Conservation (phyloP, 2,797 vertebrate genomes). For the Myotis myotis region DNA sequence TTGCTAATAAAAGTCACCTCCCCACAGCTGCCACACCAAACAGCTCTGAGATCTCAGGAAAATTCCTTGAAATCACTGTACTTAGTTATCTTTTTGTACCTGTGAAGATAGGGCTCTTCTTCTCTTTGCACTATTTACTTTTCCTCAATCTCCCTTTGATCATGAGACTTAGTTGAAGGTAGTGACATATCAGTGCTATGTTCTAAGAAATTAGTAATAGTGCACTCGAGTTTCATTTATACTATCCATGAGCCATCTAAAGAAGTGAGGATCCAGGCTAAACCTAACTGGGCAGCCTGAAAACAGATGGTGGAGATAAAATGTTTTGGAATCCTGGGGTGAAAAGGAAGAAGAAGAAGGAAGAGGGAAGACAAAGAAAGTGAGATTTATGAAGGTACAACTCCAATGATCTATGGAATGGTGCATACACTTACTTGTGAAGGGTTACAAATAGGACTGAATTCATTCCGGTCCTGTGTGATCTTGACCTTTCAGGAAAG, state of each 20-base stretch:
- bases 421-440: neutral
- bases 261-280: neutral
- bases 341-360: neutral
- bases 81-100: neutral
- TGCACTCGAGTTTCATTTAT: neutral
- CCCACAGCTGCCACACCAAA: neutral
- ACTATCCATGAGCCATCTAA: neutral
- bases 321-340: neutral
- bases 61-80: neutral
- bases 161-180: neutral
- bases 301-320: neutral
- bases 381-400: neutral
- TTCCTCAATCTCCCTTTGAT: neutral
- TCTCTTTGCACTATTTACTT: neutral
- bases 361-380: neutral
- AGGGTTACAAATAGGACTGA: neutral
- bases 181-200: neutral
- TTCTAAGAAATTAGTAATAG: neutral
- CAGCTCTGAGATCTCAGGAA: neutral
- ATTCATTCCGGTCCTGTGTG: neutral
- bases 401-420: neutral
- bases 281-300: neutral
- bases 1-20: neutral
- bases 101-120: neutral
- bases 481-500: neutral